Percentiles rank a stretch among this genome's conserved stretches.
Evolutionary conservation across 2,888 invertebrate species (phyloP).

Genomic region (Diabrotica balteata): DNA sequence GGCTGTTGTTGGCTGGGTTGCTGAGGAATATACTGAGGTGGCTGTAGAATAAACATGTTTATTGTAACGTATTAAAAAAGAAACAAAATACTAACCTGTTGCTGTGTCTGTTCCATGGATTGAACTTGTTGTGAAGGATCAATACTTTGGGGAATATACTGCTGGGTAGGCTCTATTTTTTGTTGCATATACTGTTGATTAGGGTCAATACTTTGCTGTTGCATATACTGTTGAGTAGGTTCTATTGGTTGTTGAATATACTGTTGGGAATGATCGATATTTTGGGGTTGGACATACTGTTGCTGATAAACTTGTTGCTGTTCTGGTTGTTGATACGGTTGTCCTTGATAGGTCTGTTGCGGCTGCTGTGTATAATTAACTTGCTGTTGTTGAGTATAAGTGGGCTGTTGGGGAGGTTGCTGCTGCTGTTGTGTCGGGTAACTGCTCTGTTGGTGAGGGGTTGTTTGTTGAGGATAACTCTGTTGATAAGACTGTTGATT

Average conservation of each 20-base stretch:
- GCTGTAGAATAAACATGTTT: conserved; percentile 32
- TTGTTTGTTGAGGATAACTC: conserved; percentile 30
- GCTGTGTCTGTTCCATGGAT: conserved; percentile 47
- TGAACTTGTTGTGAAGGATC: conserved; percentile 35
- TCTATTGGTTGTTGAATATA: conserved; percentile 37
- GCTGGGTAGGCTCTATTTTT: conserved; percentile 52
- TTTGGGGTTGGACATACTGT: conserved; percentile 40
- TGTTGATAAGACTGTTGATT: conserved; percentile 28
- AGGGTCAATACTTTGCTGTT: conserved; percentile 46
- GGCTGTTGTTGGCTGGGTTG: conserved; percentile 46
- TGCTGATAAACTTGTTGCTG: conserved; percentile 36
- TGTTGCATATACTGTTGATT: conserved; percentile 40
- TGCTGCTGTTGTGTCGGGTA: conserved; percentile 32
- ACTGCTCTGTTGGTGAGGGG: conserved; percentile 22
- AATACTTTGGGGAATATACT: conserved; percentile 32
- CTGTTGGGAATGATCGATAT: conserved; percentile 29
- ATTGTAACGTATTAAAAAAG: neutral
- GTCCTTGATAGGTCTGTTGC: conserved; percentile 29
- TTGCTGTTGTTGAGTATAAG: conserved; percentile 27
- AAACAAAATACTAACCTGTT: conserved; percentile 32
- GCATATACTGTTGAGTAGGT: conserved; percentile 35
- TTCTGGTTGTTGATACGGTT: conserved; percentile 36
- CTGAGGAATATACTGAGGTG: conserved; percentile 52
- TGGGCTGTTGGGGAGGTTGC: conserved; percentile 25
- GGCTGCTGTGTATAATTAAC: conserved; percentile 21